Conservation (phyloP, 1,140 invertebrate species). For the Bombus polaris region DNA sequence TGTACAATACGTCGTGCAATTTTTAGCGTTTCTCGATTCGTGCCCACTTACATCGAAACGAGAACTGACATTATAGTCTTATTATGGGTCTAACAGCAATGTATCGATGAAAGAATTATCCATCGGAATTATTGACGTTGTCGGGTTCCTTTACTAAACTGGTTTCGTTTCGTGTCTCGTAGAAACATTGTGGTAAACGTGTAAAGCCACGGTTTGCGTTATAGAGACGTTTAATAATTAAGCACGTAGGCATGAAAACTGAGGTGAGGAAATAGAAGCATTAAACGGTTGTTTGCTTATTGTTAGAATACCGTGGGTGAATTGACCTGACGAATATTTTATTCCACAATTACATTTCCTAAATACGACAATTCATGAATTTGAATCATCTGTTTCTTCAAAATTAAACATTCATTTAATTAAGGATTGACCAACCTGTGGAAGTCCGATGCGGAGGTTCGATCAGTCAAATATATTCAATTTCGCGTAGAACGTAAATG, state of each 20-base stretch:
- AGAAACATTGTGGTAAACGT: background rate
- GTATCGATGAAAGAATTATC: slow-evolving; percentile 2
- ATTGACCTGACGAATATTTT: too few species aligned
- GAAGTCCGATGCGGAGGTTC: too few species aligned
- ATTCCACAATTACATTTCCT: too few species aligned
- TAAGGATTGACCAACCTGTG: too few species aligned
- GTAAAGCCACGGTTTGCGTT: background rate
- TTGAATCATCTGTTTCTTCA: too few species aligned
- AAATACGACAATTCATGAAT: too few species aligned
- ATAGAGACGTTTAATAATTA: background rate
- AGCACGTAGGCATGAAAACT: background rate
- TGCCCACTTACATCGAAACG: background rate
- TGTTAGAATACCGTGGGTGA: background rate
- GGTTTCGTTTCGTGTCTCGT: background rate
- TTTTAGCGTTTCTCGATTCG: background rate
- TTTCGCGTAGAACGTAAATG: background rate
- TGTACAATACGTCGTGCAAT: background rate
- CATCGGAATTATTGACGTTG: background rate
- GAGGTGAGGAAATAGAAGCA: background rate
- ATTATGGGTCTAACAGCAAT: background rate
- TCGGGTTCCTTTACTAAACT: background rate
- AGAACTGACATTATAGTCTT: background rate
- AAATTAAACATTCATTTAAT: too few species aligned
- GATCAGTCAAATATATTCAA: too few species aligned
- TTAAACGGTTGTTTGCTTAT: background rate